Evolutionary conservation across 2,113 vertebrate species (phyloP), one percentile per base, ranked within the genome.

Genomic region (Pipa parva): DNA sequence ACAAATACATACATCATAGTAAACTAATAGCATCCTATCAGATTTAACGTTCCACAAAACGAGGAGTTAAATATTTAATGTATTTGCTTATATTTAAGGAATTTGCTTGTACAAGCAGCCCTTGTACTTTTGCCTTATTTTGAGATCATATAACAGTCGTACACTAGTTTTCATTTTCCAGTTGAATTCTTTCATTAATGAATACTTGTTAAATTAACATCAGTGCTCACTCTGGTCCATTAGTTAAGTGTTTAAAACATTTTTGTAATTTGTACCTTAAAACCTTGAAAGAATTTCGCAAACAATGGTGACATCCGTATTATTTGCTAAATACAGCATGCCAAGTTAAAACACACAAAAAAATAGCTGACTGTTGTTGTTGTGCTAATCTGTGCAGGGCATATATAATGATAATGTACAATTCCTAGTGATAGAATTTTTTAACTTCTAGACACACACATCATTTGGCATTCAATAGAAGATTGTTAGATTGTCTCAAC

Each of bases 201-300:
- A 70, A 70, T 70, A 70, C 66, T 70, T 70, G 66, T 70, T 70
- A 70, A 70, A 70, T 70, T 70, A 70, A 70, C 66, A 70, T 70
- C 66, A 70, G 60, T 61, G 66, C 66, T 70, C 61, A 70, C 59
- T 61, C 48, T 70, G 66, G 10, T 70, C 66, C 66, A 70, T 70
- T 70, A 70, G 66, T 70, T 70, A 70, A 70, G 57, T 70, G 57
- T 70, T 69, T 70, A 51, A 70, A 70, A 58, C 66, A 70, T 70
- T 70, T 70, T 70, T 70, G 66, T 61, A 70, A 70, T 70, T 70
- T 70, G 66, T 61, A 70, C 66, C 66, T 70, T 54, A 49, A 70
- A 70, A 70, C 66, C 66, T 61, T 45, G 21, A 58, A 61, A 61
- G 46, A 29, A 54, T 61, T 70, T 45, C 61, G 56, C 24, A 31